Evolutionary conservation across 2,113 vertebrate species (phyloP).

Genomic region (Phalacrocorax aristotelis): DNA sequence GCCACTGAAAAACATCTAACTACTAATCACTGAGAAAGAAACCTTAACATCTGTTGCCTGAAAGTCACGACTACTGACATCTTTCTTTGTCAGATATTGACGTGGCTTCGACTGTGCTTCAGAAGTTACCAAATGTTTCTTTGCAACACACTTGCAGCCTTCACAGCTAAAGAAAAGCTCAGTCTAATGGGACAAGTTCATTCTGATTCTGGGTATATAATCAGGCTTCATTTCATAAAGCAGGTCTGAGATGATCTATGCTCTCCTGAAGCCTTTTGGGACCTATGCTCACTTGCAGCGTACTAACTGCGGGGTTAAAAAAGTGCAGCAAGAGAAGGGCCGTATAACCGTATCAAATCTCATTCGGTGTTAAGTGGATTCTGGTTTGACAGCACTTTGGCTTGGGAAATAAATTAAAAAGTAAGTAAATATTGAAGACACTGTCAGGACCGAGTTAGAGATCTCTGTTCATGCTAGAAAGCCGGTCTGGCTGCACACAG

Average conservation of each 20-base stretch:
- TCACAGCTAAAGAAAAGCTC: background rate
- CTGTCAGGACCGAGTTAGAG: background rate
- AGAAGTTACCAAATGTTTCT: background rate
- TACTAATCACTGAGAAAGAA: background rate
- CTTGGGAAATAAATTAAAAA: constrained; percentile 8
- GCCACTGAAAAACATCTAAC: background rate
- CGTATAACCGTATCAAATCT: background rate
- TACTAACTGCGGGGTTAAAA: background rate
- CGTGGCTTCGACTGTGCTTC: background rate
- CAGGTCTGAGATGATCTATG: background rate
- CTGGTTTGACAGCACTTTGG: constrained; percentile 8
- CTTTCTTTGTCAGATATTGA: background rate
- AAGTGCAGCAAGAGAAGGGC: background rate
- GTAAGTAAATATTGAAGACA: background rate
- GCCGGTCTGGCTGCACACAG: background rate
- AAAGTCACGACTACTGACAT: background rate
- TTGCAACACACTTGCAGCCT: background rate
- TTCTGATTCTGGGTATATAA: background rate
- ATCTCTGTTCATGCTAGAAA: background rate
- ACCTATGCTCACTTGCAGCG: background rate
- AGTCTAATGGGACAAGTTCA: background rate
- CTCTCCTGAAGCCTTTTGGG: background rate
- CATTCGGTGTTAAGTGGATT: background rate
- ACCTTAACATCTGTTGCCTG: background rate
- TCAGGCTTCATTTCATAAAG: background rate